Percentiles rank a stretch among this genome's conserved stretches.
phyloP scores from a whole-genome alignment of 2,113 vertebrate genomes.

The Ursus arctos region DNA sequence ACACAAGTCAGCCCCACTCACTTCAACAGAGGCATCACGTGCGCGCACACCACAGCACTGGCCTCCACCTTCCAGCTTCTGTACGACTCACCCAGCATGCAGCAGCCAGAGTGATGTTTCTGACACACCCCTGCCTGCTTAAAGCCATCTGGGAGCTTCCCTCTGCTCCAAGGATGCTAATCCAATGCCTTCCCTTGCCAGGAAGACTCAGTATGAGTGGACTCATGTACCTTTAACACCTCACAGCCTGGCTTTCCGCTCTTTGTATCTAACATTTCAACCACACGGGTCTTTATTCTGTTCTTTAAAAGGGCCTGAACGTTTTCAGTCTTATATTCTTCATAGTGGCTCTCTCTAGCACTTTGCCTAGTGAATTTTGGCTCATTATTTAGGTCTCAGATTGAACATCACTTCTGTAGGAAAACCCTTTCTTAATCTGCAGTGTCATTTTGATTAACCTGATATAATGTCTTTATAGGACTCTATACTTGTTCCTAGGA shows the following conservation, averaged over 20 bases:
- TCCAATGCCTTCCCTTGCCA: background rate
- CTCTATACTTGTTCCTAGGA: background rate
- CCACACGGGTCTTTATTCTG: accelerated
- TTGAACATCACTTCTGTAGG: conserved; percentile 58
- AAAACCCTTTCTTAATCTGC: conserved; percentile 65
- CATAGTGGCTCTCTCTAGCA: background rate
- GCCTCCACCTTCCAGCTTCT: accelerated
- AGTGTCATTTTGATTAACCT: conserved; percentile 73
- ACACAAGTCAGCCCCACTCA: accelerated
- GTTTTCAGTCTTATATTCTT: background rate
- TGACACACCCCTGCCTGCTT: accelerated
- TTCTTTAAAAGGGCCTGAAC: background rate
- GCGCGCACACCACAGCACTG: accelerated
- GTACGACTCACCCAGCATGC: accelerated
- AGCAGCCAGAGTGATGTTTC: no score
- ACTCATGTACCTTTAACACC: accelerated
- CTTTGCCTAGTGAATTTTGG: conserved; percentile 49
- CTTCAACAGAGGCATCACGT: accelerated
- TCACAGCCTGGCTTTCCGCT: background rate
- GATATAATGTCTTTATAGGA: conserved; percentile 46
- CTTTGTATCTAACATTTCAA: background rate
- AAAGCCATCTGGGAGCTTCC: accelerated
- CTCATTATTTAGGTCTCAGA: conserved; percentile 67
- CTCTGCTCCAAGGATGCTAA: no score
- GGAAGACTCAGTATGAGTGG: accelerated